Evolutionary conservation across 1,140 invertebrate species (phyloP).

Genomic region (Cydia splendana): DNA sequence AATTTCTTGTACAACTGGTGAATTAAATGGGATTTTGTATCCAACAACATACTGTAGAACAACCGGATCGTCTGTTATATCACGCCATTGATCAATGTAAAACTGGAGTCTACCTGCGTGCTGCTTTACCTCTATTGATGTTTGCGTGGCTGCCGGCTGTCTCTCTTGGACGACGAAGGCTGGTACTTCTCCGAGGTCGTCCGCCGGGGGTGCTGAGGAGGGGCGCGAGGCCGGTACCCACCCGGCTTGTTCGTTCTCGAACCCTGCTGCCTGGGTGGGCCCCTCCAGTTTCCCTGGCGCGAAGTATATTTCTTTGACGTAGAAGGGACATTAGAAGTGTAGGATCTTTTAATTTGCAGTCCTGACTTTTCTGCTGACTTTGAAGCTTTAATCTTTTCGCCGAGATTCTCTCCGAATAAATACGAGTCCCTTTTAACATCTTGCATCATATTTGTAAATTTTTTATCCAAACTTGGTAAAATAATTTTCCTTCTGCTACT

Average conservation of each 20-base stretch:
- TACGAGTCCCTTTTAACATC: slow-evolving; percentile 28
- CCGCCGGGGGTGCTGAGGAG: neutral
- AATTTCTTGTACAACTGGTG: neutral
- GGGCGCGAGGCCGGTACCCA: slow-evolving; percentile 9
- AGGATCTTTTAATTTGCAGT: slow-evolving; percentile 24
- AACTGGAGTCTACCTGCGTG: slow-evolving; percentile 31
- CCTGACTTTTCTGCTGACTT: slow-evolving; percentile 33
- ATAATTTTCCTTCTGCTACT: slow-evolving; percentile 21
- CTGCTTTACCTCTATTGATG: slow-evolving; percentile 24
- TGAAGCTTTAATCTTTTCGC: slow-evolving; percentile 32
- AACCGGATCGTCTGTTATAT: slow-evolving; percentile 17
- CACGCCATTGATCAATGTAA: slow-evolving; percentile 13
- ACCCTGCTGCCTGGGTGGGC: slow-evolving; percentile 26
- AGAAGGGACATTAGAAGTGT: neutral
- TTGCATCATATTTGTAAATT: slow-evolving; percentile 11
- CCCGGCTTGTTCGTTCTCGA: neutral
- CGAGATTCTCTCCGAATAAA: slow-evolving; percentile 27
- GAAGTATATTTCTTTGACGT: slow-evolving; percentile 17
- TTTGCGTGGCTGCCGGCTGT: slow-evolving; percentile 21
- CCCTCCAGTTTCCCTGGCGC: slow-evolving; percentile 34
- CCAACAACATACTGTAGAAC: slow-evolving; percentile 23
- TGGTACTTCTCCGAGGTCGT: slow-evolving; percentile 14
- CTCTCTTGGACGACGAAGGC: neutral
- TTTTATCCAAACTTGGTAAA: slow-evolving; percentile 7
- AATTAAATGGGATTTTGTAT: slow-evolving; percentile 25